Evolutionary conservation across 64 coral and sea anemone species (phyloP).

Genomic region (Exaiptasia diaphana): DNA sequence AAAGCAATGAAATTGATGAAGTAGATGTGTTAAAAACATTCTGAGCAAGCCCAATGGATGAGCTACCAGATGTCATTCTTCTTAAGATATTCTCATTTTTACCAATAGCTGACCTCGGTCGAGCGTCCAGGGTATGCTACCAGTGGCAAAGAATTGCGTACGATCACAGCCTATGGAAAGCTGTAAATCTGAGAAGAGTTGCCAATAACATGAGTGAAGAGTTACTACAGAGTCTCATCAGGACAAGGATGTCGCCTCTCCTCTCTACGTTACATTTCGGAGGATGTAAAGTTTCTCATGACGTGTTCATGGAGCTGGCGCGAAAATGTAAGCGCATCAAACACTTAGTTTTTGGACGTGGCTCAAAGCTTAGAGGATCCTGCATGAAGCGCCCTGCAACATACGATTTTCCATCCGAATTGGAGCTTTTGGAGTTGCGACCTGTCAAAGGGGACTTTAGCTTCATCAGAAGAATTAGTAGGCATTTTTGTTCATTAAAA

Average conservation of each 20-base stretch:
- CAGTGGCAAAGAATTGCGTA: conserved; percentile 91
- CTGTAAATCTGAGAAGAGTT: conserved; percentile 77
- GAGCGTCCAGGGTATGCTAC: conserved; percentile 74
- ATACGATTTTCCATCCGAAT: conserved; percentile 85
- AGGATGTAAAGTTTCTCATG: conserved; percentile 72
- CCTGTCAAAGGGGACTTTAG: conserved; percentile 90
- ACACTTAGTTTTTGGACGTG: conserved; percentile 85
- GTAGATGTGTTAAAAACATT: not conserved
- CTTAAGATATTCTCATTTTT: conserved; percentile 91
- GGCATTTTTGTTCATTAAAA: conserved; percentile 92
- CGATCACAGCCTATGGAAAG: conserved; percentile 85
- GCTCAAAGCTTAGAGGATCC: conserved; percentile 73
- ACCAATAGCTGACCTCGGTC: conserved; percentile 64
- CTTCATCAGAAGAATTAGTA: conserved; percentile 74
- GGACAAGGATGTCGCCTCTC: conserved; percentile 80
- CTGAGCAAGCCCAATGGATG: conserved; percentile 27
- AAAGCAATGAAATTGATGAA: not conserved
- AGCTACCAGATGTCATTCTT: conserved; percentile 85
- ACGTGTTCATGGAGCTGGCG: conserved; percentile 71
- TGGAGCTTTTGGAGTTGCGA: conserved; percentile 87
- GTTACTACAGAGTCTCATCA: conserved; percentile 74
- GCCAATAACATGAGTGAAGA: conserved; percentile 77
- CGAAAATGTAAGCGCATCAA: conserved; percentile 86
- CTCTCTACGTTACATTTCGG: conserved; percentile 78
- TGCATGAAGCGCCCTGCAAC: conserved; percentile 59